Evolutionary conservation across 2,888 invertebrate species (phyloP).

Genomic region (Lathronympha strigana): DNA sequence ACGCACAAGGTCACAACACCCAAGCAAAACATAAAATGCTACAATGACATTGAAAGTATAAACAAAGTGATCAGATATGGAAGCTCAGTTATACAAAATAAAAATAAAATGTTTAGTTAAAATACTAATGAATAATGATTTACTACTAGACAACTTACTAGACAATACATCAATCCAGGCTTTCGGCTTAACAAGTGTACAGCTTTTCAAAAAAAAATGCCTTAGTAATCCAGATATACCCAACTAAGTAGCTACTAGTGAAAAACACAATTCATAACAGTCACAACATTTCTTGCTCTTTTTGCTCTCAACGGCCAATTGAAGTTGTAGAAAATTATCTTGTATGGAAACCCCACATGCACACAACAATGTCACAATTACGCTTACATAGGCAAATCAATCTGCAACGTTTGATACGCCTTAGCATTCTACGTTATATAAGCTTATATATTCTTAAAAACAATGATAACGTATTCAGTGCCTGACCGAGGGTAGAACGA

Average conservation of each 20-base stretch:
- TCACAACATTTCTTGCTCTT: too few species aligned
- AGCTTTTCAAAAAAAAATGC: too few species aligned
- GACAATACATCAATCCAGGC: too few species aligned
- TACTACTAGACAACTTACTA: not conserved
- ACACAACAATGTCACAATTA: slow-evolving; percentile 2
- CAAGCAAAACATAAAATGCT: slow-evolving; percentile 1
- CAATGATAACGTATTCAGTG: too few species aligned
- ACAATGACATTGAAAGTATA: slow-evolving; percentile 17
- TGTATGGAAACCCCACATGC: too few species aligned
- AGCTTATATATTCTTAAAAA: not conserved
- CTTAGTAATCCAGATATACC: too few species aligned
- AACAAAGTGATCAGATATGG: slow-evolving; percentile 21
- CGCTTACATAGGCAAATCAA: slow-evolving; percentile 1
- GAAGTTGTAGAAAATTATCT: too few species aligned
- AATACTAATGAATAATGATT: not conserved
- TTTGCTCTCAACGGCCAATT: too few species aligned
- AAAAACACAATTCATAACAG: too few species aligned
- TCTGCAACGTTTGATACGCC: slow-evolving; percentile 2
- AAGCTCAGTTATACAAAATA: slow-evolving; percentile 8
- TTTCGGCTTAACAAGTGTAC: too few species aligned
- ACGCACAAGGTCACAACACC: slow-evolving; percentile 19
- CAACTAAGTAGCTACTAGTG: too few species aligned
- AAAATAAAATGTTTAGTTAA: not conserved
- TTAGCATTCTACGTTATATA: not conserved
- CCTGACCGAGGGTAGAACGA: too few species aligned